phyloP scores from a whole-genome alignment of 2,797 vertebrate species.

The Melanotaenia nigrans region DNA sequence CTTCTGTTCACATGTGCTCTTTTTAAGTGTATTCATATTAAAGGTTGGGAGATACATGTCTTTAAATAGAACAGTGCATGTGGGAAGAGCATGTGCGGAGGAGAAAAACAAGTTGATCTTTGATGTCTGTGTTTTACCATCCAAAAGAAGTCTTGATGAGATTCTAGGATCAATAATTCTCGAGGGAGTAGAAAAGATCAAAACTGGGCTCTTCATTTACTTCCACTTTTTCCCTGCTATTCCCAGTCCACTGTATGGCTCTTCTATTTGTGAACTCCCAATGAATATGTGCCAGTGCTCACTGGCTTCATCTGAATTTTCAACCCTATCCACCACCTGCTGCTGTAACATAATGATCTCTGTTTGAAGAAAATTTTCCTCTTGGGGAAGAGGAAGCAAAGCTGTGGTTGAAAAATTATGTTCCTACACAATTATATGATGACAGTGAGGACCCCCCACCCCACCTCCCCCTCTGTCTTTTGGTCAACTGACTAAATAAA shows the following conservation, averaged over 20 bases:
- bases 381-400: constrained; percentile 45
- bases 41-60: constrained; percentile 55
- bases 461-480: constrained; percentile 24
- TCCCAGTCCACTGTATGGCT: constrained; percentile 3
- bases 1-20: constrained; percentile 33
- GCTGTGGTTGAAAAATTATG: constrained; percentile 60
- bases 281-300: constrained; percentile 31
- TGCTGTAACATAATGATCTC: constrained; percentile 68
- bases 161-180: constrained; percentile 72
- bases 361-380: constrained; percentile 59
- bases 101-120: constrained; percentile 61
- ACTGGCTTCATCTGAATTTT: constrained; percentile 53
- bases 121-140: constrained; percentile 68
- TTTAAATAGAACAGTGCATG: constrained; percentile 61
- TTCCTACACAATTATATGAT: constrained; percentile 56
- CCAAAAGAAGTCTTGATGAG: constrained; percentile 66
- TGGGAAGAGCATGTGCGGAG: constrained; percentile 32
- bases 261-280: constrained; percentile 33
- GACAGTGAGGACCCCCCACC: constrained; percentile 20
- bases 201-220: constrained; percentile 42
- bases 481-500: constrained; percentile 33
- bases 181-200: constrained; percentile 50
- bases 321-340: constrained; percentile 44
- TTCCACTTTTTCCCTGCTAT: constrained; percentile 11
- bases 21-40: constrained; percentile 68